Evolutionary conservation across 2,888 invertebrate species (phyloP), one percentile per base, ranked within the genome.

Genomic region (Machimus atricapillus): DNA sequence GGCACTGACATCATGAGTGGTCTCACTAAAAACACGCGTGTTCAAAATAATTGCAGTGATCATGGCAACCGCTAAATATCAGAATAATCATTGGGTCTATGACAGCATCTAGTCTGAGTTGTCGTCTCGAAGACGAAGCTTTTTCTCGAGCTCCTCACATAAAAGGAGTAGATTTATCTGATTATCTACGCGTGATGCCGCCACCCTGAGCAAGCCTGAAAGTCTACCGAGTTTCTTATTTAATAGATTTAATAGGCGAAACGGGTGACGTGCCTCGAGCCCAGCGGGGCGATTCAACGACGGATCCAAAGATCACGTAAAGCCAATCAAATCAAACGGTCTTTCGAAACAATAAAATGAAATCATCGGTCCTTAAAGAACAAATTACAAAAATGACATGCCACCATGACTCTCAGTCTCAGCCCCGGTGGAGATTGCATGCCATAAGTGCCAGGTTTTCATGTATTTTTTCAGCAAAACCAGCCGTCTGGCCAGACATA

Each of bases 331-430:
- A 78, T 31, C 23, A 78, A 86, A 86, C 23, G 37, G 23, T 58
- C 77, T 77, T 40, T 37, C 16, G 78, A 79, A 58, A 86, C 86
- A 79, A 86, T 78, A 86, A 86, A 86, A 86, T 86, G 86, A 86
- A 86, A 79, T 86, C 86, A 86, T 86, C 86, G 34, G 79, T 86
- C 86, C 78, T 86, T 78, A 78, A 86, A 78, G 66, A 86, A 78
- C 56, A 31, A 40, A 86, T 86, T 86, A 66, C 86, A 23, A 56
- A 77, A 86, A 78, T 40, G 37, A 37, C 40, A 79, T 79, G 78
- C 56, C 43, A 78, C 40, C 23, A 79, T 66, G 77, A 56, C 58
- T 56, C 46, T n/a, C 37, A 3, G 3, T n/a, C n/a, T n/a, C n/a
- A 31, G 46, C 76, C 27, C 52, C 52, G 34, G 34, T 34, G 46